phyloP scores from a whole-genome alignment of 2,888 invertebrate genomes.

The Xylocampa areola region DNA sequence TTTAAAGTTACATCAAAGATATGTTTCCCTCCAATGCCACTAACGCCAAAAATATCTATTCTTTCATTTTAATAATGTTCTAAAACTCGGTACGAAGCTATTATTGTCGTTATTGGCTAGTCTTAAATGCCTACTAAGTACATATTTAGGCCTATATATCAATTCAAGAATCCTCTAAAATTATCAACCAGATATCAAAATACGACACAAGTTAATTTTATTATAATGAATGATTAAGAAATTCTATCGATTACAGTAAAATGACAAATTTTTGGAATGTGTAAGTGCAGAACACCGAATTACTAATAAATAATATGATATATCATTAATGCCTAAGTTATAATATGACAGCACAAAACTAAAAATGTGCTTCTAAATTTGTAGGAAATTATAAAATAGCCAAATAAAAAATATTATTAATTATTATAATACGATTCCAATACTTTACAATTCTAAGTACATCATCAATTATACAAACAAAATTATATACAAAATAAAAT shows the following conservation, averaged over 20 bases:
- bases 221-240: background rate
- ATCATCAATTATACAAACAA: slow-evolving; percentile 36
- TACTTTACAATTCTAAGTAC: slow-evolving; percentile 37
- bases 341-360: slow-evolving; percentile 17
- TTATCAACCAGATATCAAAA: slow-evolving; percentile 19
- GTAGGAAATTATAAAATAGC: background rate
- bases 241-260: too few species aligned
- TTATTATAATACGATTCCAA: slow-evolving; percentile 17
- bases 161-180: slow-evolving; percentile 20
- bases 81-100: slow-evolving; percentile 17
- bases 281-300: background rate
- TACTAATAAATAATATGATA: slow-evolving; percentile 7
- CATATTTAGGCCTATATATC: slow-evolving; percentile 37
- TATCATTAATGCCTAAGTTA: slow-evolving; percentile 17
- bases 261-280: slow-evolving; percentile 43
- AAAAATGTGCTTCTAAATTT: slow-evolving; percentile 6
- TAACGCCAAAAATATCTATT: slow-evolving; percentile 8
- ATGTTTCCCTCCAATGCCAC: background rate
- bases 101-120: slow-evolving; percentile 59
- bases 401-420: background rate
- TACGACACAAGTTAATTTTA: slow-evolving; percentile 9
- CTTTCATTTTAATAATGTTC: slow-evolving; percentile 10
- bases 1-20: background rate
- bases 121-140: slow-evolving; percentile 49
- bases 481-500: slow-evolving; percentile 29